Evolutionary conservation across 2,888 invertebrate species (phyloP), one percentile per base, ranked within the genome.

Genomic region (Rhamphomyia laevipes): DNA sequence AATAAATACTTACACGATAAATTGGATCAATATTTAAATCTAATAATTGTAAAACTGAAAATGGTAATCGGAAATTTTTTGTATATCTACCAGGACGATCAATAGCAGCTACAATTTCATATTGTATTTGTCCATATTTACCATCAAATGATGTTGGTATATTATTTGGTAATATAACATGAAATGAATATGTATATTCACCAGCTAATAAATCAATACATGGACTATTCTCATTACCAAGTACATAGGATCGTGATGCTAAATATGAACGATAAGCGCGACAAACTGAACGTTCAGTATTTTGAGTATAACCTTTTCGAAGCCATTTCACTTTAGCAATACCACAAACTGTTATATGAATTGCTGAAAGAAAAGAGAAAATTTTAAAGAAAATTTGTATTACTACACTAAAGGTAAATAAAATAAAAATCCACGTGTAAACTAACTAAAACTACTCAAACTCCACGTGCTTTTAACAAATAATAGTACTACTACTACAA

Each of bases 1-100:
- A 7, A 13, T 33, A 12, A 11, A 43, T 46, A 57, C 71, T 69
- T 69, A 85, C 85, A 68, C 75, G 77, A 50, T 83, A 81, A 55
- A 78, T 77, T 18, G 80, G 74, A 67, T 83, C 81, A 54, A 77
- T 74, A 71, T 91, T 92, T 56, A 92, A 74, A 70, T 92, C 90
- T 60, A 89, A 73, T 23, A 83, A 78, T 58, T 85, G 81, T 55
- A 87, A 77, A 37, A 92, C 82, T 46, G 85, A 87, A 63, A 92
- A 90, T 21, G 83, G 81, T 64, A 77, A 76, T 70, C 86, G 86
- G 27, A 81, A 80, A 55, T 85, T 84, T 61, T 86, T 84, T 66
- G 91, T 87, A 69, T 84, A 84, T 62, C 86, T 86, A 82, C 86
- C 87, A 33, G 89, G 86, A 27, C 86, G 75, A 64, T 91, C 90